Conservation (phyloP, 2,113 vertebrate species). For the Clarias batrachus region DNA sequence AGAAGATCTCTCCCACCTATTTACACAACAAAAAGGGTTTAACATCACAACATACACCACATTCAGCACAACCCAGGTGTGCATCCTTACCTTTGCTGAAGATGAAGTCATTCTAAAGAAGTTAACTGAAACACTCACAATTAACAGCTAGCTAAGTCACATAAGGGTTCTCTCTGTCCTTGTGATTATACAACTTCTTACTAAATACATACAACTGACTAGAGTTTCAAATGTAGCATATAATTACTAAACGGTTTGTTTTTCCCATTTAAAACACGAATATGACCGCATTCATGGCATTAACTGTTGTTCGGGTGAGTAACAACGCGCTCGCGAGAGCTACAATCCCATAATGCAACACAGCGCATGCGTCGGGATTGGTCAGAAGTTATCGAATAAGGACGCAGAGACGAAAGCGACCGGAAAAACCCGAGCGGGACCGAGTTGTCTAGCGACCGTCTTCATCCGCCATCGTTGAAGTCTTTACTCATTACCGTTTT, state of each 20-base stretch:
- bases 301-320: neutral
- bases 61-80: neutral
- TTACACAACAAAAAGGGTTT: neutral
- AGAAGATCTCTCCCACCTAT: slow-evolving; percentile 93
- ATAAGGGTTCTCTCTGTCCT: neutral
- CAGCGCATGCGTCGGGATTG: slow-evolving; percentile 8
- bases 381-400: slow-evolving; percentile 18
- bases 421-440: slow-evolving; percentile 7
- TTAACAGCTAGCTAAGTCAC: neutral
- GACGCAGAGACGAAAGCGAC: neutral
- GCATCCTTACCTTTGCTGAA: slow-evolving; percentile 70
- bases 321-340: neutral
- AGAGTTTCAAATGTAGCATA: neutral
- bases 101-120: slow-evolving; percentile 71
- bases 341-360: slow-evolving; percentile 35
- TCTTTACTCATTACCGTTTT: too few species aligned
- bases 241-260: neutral
- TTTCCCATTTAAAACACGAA: neutral
- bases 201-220: neutral
- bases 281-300: neutral
- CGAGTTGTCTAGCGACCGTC: slow-evolving; percentile 39
- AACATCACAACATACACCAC: too few species aligned
- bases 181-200: neutral
- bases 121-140: neutral
- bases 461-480: neutral